phyloP scores from a whole-genome alignment of 2,888 invertebrate genomes.

The Heliconius aoede region DNA sequence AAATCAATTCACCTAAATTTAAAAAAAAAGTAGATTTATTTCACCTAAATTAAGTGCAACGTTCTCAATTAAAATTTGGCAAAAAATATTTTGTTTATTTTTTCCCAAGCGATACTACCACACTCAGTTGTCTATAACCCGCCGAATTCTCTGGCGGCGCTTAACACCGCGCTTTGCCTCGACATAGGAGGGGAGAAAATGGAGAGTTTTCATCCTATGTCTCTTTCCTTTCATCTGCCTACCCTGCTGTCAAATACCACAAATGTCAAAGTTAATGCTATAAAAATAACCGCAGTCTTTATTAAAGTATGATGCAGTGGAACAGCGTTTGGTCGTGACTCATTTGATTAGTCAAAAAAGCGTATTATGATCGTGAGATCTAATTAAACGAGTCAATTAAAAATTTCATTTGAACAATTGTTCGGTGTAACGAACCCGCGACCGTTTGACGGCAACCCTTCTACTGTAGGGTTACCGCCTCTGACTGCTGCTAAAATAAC shows the following conservation, averaged over 20 bases:
- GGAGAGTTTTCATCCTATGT: too few relatives aligned
- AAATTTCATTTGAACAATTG: conserved; percentile 59
- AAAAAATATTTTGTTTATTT: too few relatives aligned
- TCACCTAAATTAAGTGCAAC: too few relatives aligned
- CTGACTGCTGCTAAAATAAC: neutral
- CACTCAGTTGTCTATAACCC: too few relatives aligned
- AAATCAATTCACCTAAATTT: too few relatives aligned
- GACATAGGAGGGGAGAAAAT: too few relatives aligned
- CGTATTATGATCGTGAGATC: conserved; percentile 61
- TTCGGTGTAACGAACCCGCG: conserved; percentile 61
- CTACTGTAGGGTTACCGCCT: conserved; percentile 46
- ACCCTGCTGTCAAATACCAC: neutral
- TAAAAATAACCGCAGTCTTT: conserved; percentile 10
- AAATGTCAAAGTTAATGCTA: neutral
- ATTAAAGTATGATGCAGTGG: conserved; percentile 24
- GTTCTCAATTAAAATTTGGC: too few relatives aligned
- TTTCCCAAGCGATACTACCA: too few relatives aligned
- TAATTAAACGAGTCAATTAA: conserved; percentile 69
- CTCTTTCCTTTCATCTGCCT: too few relatives aligned
- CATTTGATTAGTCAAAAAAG: conserved; percentile 49
- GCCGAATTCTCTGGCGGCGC: too few relatives aligned
- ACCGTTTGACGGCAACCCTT: conserved; percentile 51
- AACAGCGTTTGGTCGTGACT: conserved; percentile 37
- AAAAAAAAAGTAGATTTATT: too few relatives aligned
- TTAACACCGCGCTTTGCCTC: too few relatives aligned